Percentiles rank a stretch among this genome's conserved stretches.
phyloP scores from a whole-genome alignment of 2,797 vertebrate genomes.

The Pseudomugil tenellus region DNA sequence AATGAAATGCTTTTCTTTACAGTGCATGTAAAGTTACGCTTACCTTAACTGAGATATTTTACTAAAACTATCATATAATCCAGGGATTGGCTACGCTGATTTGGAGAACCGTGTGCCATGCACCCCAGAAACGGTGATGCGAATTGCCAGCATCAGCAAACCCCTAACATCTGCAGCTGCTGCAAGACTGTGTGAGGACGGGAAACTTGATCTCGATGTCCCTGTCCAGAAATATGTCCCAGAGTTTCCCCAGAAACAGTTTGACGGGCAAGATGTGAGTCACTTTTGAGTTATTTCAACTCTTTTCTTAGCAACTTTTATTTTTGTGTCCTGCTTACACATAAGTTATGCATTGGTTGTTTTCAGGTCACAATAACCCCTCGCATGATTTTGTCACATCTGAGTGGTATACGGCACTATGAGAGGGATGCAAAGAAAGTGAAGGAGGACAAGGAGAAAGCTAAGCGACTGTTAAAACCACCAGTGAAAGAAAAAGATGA shows the following conservation, averaged over 20 bases:
- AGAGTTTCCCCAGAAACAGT: conserved; percentile 94
- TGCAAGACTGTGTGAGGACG: conserved; percentile 91
- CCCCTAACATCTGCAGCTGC: conserved; percentile 91
- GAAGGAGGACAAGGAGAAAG: conserved; percentile 86
- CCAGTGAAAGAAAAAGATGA: conserved; percentile 48
- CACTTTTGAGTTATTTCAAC: neutral
- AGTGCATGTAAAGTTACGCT: neutral
- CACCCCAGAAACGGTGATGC: conserved; percentile 89
- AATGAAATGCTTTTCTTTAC: neutral
- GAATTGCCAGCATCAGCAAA: conserved; percentile 98
- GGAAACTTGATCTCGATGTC: conserved; percentile 91
- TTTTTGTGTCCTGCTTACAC: neutral
- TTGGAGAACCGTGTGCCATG: conserved; percentile 93
- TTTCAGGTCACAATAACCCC: conserved; percentile 91
- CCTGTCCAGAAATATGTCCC: conserved; percentile 95
- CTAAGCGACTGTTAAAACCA: conserved; percentile 81
- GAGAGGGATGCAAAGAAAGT: conserved; percentile 94
- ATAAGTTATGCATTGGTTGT: conserved; percentile 1
- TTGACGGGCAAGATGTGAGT: conserved; percentile 91
- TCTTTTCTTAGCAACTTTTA: neutral
- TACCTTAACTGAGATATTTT: neutral
- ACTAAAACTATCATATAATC: conserved; percentile 20
- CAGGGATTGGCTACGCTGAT: conserved; percentile 94
- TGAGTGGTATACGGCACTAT: conserved; percentile 97
- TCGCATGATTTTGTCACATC: conserved; percentile 91